Evolutionary conservation across 1,140 invertebrate species (phyloP).

Genomic region (Meloidogyne chitwoodi): DNA sequence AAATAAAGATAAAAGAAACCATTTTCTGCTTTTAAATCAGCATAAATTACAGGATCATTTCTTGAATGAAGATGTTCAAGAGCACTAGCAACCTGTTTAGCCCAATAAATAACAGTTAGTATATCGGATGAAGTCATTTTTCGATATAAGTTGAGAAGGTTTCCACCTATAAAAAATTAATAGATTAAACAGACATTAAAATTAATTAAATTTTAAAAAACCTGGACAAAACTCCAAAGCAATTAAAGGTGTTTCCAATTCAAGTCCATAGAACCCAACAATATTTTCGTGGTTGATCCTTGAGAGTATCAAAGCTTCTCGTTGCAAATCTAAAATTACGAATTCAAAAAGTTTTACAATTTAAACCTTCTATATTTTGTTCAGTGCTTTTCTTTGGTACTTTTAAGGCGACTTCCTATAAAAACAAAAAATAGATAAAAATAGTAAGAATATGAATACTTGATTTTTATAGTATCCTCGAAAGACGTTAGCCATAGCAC

Average conservation of each 20-base stretch:
- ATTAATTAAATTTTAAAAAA: conserved; percentile 2
- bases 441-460: not conserved
- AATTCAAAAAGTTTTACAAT: not conserved
- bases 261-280: conserved; percentile 29
- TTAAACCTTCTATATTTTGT: not conserved
- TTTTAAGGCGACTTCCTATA: conserved; percentile 20
- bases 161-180: conserved; percentile 23
- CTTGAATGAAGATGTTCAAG: conserved; percentile 26
- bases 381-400: not conserved
- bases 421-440: not conserved
- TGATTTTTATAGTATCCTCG: conserved; percentile 18
- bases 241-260: conserved; percentile 16
- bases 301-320: conserved; percentile 24
- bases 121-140: conserved; percentile 25
- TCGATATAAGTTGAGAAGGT: conserved; percentile 21
- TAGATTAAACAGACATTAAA: not conserved
- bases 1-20: not conserved
- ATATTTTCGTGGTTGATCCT: conserved; percentile 28
- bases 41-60: conserved; percentile 27
- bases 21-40: conserved; percentile 28
- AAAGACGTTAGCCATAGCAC: conserved; percentile 22
- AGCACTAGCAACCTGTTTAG: conserved; percentile 32
- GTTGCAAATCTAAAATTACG: conserved; percentile 22
- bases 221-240: conserved; percentile 30
- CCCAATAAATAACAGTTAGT: conserved; percentile 25